Base-by-base conservation (phyloP, 2,888 invertebrate genomes). In the Ichneumoninae sp. region DNA sequence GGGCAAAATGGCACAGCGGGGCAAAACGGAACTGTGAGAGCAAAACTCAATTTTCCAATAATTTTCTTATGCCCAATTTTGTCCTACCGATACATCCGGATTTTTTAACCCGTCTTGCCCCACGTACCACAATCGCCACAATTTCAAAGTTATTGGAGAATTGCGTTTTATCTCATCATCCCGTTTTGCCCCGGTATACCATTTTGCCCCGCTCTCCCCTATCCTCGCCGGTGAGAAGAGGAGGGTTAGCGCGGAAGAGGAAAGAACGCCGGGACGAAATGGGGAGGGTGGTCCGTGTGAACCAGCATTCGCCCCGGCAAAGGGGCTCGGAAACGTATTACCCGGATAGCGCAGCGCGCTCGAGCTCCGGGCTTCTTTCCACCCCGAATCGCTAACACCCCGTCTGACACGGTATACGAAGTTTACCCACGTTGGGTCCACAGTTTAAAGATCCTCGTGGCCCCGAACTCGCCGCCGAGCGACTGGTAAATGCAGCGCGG, bases 321-420 rank as follows among this genome's bases (percentile, higher is more conserved):
- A 84, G 81, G 78, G 13, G 78, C 81, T 84, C 81, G 84, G 78
- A 81, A 81, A 81, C 81, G 81, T 84, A 84, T 84, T 84, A 81
- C 77, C 70, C 65, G 74, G 70, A 81, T 84, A 70, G 77, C 77
- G 66, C 57, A 77, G 71, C 77, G 33, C 70, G 65, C 74, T 60
- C 52, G 75, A 81, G 81, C 81, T 76, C 65, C 13, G 57, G 57
- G 22, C 54, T 44, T 40, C 13, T 57, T n/a, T 52, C 57, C 54
- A 74, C 71, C 33, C 66, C 54, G 44, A 57, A 57, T 57, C 57
- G 26, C 83, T 60, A 50, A 81, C 81, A 81, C 52, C 69, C 69
- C 47, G 26, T 65, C 80, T 60, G 33, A 76, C 80, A 75, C 22
- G 22, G 57, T 81, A 71, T 81, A 83, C 81, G 71, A 77, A 81